A percentile compares a stretch with the other conserved stretches of the same genome.
phyloP scores from a whole-genome alignment of 1,140 invertebrate genomes.

The Episyrphus balteatus region DNA sequence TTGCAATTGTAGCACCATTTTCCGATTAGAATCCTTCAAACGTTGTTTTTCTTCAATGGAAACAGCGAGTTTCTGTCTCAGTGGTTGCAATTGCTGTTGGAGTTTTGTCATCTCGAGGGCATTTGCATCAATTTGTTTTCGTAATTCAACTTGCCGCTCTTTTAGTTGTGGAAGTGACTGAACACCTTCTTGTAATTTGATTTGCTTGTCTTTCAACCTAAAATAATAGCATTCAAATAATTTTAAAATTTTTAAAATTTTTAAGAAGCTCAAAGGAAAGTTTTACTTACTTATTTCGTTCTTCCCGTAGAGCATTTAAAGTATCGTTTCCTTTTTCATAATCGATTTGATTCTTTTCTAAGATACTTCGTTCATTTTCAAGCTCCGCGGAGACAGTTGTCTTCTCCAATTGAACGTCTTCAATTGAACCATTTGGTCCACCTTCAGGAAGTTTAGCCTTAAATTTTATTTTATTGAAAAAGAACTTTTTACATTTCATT shows the following conservation, averaged over 20 bases:
- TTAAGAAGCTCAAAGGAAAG: neutral
- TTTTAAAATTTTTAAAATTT: neutral
- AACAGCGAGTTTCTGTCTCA: slow-evolving; percentile 35
- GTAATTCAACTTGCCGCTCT: slow-evolving; percentile 15
- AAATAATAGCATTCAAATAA: neutral
- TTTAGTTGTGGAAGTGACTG: slow-evolving; percentile 34
- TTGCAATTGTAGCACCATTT: slow-evolving; percentile 18
- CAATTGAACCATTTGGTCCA: slow-evolving; percentile 20
- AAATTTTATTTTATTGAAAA: neutral
- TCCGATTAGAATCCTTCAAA: slow-evolving; percentile 36
- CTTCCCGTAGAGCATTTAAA: slow-evolving; percentile 23
- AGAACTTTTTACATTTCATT: neutral
- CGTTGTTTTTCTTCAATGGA: slow-evolving; percentile 35
- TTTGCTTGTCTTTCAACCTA: slow-evolving; percentile 25
- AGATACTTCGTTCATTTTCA: slow-evolving; percentile 14
- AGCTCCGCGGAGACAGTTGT: slow-evolving; percentile 19
- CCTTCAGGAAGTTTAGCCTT: slow-evolving; percentile 25
- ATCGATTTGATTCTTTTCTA: slow-evolving; percentile 45
- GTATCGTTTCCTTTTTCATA: slow-evolving; percentile 37
- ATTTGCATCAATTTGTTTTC: slow-evolving; percentile 34
- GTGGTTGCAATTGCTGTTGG: slow-evolving; percentile 32
- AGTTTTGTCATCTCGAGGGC: slow-evolving; percentile 23
- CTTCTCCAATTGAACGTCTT: slow-evolving; percentile 27
- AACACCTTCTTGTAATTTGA: slow-evolving; percentile 32
- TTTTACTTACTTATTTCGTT: slow-evolving; percentile 8